Conservation (phyloP, 2,797 vertebrate genomes). For the Harpagifer antarcticus region DNA sequence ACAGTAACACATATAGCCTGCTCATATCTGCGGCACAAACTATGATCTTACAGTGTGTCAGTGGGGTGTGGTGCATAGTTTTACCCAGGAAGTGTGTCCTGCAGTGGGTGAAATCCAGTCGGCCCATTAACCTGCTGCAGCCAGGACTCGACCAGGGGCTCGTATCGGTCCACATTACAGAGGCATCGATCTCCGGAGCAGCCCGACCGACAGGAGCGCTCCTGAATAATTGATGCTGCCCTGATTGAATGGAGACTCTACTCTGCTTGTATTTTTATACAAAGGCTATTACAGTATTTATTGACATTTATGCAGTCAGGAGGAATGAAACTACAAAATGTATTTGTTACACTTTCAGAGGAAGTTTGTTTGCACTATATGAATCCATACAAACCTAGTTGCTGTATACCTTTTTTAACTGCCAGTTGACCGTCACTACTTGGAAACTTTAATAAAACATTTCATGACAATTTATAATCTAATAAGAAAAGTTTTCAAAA, state of each 20-base stretch:
- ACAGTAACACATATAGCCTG: background rate
- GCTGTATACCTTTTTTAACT: background rate
- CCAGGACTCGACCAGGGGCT: conserved; percentile 67
- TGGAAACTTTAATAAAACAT: too few relatives aligned
- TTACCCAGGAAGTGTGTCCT: conserved; percentile 64
- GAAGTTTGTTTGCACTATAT: conserved; percentile 24
- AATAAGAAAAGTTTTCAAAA: too few relatives aligned
- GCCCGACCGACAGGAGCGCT: conserved; percentile 50
- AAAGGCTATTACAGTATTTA: conserved; percentile 40
- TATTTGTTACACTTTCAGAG: conserved; percentile 16
- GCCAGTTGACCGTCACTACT: too few relatives aligned
- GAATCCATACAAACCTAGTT: background rate
- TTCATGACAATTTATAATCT: too few relatives aligned
- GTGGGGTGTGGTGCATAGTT: conserved; percentile 37
- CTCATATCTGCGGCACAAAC: background rate
- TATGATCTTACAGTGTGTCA: conserved; percentile 13
- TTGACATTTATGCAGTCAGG: conserved; percentile 35
- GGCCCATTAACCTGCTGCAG: conserved; percentile 79
- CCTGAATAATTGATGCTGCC: conserved; percentile 83
- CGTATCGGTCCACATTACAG: conserved; percentile 78
- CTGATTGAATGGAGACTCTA: conserved; percentile 67
- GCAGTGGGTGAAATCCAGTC: conserved; percentile 63
- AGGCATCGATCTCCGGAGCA: conserved; percentile 79
- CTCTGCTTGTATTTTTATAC: conserved; percentile 61
- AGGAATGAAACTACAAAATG: conserved; percentile 1